Percentiles rank a stretch among this genome's conserved stretches.
phyloP scores from a whole-genome alignment of 2,113 vertebrate species.

The Cichladusa arquata region DNA sequence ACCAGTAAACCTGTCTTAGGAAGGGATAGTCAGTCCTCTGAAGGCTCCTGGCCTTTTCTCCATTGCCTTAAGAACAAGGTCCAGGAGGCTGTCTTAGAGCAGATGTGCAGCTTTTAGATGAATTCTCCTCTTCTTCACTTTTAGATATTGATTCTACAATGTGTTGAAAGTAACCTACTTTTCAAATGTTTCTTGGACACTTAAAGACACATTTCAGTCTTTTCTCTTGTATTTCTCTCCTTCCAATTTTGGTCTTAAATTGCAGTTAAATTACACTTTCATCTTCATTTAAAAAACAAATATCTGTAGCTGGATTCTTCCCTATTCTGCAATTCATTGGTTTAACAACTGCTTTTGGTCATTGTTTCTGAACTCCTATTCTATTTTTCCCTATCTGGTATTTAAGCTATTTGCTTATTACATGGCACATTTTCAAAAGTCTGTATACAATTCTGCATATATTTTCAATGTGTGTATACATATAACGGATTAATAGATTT shows the following conservation, averaged over 20 bases:
- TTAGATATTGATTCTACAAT: not conserved
- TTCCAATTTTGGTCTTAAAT: conserved; percentile 1
- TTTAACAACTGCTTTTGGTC: not conserved
- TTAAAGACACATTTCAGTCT: not conserved
- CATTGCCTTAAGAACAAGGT: not conserved
- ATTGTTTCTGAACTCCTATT: not conserved
- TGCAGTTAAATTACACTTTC: not conserved
- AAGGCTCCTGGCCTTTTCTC: not conserved
- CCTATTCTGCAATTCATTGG: not conserved
- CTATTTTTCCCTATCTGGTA: not conserved
- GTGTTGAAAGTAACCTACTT: conserved; percentile 53
- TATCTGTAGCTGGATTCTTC: not conserved
- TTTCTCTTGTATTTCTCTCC: not conserved
- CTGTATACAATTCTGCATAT: not conserved
- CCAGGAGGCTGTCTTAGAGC: not conserved
- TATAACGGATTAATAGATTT: not conserved
- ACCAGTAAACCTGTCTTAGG: not conserved
- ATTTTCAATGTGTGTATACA: not conserved
- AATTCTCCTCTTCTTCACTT: conserved; percentile 14
- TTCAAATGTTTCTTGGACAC: conserved; percentile 24
- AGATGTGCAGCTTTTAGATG: not conserved
- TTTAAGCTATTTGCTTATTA: not conserved
- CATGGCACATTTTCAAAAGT: not conserved
- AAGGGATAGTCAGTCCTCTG: not conserved
- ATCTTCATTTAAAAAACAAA: not conserved